phyloP scores from a whole-genome alignment of 2,797 vertebrate genomes.

The Coregonus ussuriensis region DNA sequence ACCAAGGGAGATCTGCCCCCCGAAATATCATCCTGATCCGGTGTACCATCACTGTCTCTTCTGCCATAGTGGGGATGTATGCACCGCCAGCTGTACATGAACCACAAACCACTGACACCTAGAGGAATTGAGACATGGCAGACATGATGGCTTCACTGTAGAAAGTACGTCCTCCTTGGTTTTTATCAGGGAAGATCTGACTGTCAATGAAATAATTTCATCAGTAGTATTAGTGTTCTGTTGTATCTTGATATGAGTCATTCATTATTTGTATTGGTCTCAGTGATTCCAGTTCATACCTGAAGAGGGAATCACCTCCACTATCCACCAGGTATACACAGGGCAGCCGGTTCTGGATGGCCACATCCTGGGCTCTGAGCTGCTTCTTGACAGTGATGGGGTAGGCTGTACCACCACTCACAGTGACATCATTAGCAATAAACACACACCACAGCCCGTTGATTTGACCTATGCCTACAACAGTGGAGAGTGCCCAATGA shows the following conservation, averaged over 20 bases:
- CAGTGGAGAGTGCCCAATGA: background rate
- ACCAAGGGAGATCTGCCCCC: too few relatives aligned
- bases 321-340: slow-evolving; percentile 83
- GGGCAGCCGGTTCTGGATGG: slow-evolving; percentile 82
- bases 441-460: slow-evolving; percentile 85
- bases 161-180: slow-evolving; percentile 75
- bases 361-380: slow-evolving; percentile 81
- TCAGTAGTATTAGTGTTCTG: too few relatives aligned
- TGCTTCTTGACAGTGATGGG: slow-evolving; percentile 88
- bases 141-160: too few relatives aligned
- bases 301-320: slow-evolving; percentile 86
- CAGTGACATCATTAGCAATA: slow-evolving; percentile 81
- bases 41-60: too few relatives aligned
- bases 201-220: slow-evolving; percentile 54
- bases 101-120: too few relatives aligned
- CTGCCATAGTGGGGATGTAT: too few relatives aligned
- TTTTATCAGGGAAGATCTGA: slow-evolving; percentile 90
- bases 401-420: slow-evolving; percentile 83
- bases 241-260: background rate
- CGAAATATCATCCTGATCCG: too few relatives aligned
- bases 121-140: too few relatives aligned
- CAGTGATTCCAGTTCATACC: slow-evolving; percentile 59
- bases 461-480: slow-evolving; percentile 82
- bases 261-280: background rate
- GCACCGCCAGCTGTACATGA: too few relatives aligned